Evolutionary conservation across 2,888 invertebrate species (phyloP).

Genomic region (Dryadula phaetusa): DNA sequence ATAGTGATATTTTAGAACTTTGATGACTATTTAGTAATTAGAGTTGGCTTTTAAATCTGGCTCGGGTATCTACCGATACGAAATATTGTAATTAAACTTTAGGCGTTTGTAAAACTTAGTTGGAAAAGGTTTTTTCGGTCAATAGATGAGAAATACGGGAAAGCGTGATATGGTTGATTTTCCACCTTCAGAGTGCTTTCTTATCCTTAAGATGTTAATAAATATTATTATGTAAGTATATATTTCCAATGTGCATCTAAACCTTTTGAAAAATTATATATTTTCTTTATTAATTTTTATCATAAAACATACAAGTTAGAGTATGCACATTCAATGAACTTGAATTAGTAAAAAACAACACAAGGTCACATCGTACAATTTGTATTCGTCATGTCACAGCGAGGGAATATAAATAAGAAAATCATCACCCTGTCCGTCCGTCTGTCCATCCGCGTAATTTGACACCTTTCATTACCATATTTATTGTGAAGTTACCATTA

Average conservation of each 20-base stretch:
- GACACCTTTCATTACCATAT: conserved; percentile 83
- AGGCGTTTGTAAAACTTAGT: no score
- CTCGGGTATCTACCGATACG: no score
- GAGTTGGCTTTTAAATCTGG: background rate
- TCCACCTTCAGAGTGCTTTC: no score
- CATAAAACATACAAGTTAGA: background rate
- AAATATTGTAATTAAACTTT: no score
- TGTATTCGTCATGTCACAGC: conserved; percentile 62
- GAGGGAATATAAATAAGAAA: conserved; percentile 69
- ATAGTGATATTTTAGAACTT: conserved; percentile 15
- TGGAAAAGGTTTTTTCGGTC: no score
- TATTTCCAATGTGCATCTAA: no score
- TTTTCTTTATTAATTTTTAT: no score
- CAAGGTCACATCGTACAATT: conserved; percentile 69
- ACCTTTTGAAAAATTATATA: no score
- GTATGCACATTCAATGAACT: conserved; percentile 4
- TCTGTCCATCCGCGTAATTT: conserved; percentile 75
- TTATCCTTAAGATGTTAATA: no score
- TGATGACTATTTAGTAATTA: background rate
- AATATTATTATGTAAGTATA: no score
- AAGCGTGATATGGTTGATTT: no score
- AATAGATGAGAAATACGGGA: no score
- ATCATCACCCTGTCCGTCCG: conserved; percentile 68
- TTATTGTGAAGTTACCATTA: conserved; percentile 66
- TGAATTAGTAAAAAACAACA: conserved; percentile 50